Percentiles rank a stretch among this genome's conserved stretches.
Conservation (phyloP, 2,113 vertebrate species). For the Tonatia bakeri region DNA sequence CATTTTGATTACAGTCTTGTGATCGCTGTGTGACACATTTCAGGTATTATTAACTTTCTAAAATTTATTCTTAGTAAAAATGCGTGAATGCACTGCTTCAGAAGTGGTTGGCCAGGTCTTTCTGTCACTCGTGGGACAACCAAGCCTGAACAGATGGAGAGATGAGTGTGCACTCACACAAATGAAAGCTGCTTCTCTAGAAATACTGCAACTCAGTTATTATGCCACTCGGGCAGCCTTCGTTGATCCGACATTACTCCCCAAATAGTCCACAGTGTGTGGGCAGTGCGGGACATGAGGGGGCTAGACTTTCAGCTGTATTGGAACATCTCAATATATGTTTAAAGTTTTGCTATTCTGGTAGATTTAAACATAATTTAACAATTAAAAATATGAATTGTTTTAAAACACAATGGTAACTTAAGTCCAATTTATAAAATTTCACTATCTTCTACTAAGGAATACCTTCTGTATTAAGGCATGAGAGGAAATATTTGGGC, state of each 20-base stretch:
- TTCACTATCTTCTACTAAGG: background rate
- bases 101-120: background rate
- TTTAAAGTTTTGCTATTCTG: background rate
- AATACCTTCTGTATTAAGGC: background rate
- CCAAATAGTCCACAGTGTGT: background rate
- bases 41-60: background rate
- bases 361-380: background rate
- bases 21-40: background rate
- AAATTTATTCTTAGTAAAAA: background rate
- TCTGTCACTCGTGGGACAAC: background rate
- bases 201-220: background rate
- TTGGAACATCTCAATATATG: background rate
- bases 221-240: background rate
- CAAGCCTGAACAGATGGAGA: background rate
- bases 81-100: background rate
- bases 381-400: background rate
- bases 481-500: background rate
- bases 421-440: background rate
- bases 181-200: background rate
- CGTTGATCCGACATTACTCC: background rate
- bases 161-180: background rate
- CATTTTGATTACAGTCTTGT: background rate
- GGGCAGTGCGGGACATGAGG: accelerated
- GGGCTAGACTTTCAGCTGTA: background rate
- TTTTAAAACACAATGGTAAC: background rate